phyloP scores from a whole-genome alignment of 2,113 vertebrate genomes.

The Upupa epops region DNA sequence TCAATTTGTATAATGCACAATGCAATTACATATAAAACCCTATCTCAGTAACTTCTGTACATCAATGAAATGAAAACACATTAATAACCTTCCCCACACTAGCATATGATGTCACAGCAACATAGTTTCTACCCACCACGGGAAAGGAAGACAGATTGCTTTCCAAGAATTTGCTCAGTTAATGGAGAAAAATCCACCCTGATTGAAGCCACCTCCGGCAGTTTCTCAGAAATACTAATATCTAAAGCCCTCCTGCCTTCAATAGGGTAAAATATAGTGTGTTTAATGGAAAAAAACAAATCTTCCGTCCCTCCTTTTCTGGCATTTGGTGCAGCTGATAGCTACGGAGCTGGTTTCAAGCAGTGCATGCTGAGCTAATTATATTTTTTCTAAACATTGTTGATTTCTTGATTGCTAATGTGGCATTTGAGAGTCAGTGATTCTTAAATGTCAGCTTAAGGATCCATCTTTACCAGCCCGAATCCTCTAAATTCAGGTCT shows the following conservation, averaged over 20 bases:
- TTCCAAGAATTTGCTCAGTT: not conserved
- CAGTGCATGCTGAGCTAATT: conserved; percentile 55
- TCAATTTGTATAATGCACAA: not conserved
- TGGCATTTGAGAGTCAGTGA: conserved; percentile 54
- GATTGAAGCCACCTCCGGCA: not conserved
- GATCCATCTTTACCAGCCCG: conserved; percentile 34
- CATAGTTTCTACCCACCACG: not conserved
- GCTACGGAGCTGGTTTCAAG: conserved; percentile 22
- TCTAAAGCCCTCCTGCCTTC: not conserved
- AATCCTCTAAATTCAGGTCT: conserved; percentile 34
- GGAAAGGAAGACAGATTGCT: not conserved
- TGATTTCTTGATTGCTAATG: conserved; percentile 61
- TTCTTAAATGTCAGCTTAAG: conserved; percentile 67
- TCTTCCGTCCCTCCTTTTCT: not conserved
- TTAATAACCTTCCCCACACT: not conserved
- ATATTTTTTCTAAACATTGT: conserved; percentile 58
- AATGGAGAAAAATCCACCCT: conserved; percentile 38
- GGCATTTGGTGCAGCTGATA: conserved; percentile 6
- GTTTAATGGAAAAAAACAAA: conserved; percentile 39
- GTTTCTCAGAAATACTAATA: conserved; percentile 45
- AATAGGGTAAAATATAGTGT: conserved; percentile 5
- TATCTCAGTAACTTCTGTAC: not conserved
- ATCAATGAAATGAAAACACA: conserved; percentile 12
- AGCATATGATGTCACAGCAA: not conserved
- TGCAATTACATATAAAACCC: not conserved